A percentile compares a stretch with the other conserved stretches of the same genome.
Conservation (phyloP, 2,797 vertebrate species). For the Cuniculus paca region DNA sequence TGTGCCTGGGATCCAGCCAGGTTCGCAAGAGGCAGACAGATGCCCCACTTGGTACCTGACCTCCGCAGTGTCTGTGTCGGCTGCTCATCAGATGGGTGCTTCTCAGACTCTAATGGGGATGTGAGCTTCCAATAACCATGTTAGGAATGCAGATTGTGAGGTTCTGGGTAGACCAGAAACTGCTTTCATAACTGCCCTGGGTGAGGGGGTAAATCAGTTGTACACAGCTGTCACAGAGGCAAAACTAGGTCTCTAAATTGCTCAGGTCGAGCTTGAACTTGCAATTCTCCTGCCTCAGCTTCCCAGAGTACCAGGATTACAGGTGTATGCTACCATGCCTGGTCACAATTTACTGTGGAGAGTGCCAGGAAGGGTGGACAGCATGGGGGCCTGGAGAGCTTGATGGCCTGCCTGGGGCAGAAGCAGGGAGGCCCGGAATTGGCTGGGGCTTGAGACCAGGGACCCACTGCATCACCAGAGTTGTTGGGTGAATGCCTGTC, state of each 20-base stretch:
- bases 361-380: no score
- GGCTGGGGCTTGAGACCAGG: no score
- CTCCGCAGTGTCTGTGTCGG: neutral
- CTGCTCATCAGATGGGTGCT: neutral
- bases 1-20: no score
- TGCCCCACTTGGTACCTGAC: no score
- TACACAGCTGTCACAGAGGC: neutral
- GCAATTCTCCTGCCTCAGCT: neutral
- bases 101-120: neutral
- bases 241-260: neutral
- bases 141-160: neutral
- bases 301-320: neutral
- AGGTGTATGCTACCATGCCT: no score
- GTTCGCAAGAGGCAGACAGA: neutral
- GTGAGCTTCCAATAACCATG: neutral
- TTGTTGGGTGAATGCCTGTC: rapidly evolving
- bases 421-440: no score
- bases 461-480: rapidly evolving
- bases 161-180: neutral
- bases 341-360: neutral
- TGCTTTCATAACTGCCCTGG: neutral
- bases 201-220: neutral
- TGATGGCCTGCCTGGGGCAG: rapidly evolving
- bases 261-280: neutral
- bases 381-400: rapidly evolving